phyloP scores from a whole-genome alignment of 2,888 invertebrate genomes.

The Rhagophthalmus giganteus region DNA sequence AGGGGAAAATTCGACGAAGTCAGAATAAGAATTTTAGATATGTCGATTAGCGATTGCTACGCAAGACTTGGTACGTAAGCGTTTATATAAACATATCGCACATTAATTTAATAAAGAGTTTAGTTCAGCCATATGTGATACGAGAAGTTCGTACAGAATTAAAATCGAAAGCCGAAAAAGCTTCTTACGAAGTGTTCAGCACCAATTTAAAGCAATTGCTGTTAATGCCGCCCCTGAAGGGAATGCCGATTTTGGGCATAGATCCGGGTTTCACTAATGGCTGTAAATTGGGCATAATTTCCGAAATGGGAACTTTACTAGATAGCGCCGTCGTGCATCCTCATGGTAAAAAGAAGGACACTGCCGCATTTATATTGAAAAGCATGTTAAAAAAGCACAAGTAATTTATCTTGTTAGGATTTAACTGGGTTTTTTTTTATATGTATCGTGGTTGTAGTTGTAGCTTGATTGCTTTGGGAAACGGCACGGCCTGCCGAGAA shows the following conservation, averaged over 20 bases:
- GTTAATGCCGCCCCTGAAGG: slow-evolving; percentile 78
- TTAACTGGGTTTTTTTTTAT: neutral
- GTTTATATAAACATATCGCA: no score
- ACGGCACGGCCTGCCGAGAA: slow-evolving; percentile 88
- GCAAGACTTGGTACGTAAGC: slow-evolving; percentile 58
- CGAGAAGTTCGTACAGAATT: slow-evolving; percentile 74
- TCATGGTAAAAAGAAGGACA: slow-evolving; percentile 55
- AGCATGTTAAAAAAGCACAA: slow-evolving; percentile 62
- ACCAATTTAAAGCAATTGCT: slow-evolving; percentile 83
- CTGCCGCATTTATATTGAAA: slow-evolving; percentile 56
- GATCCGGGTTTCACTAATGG: slow-evolving; percentile 91
- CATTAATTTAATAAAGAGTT: no score
- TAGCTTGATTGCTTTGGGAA: slow-evolving; percentile 83
- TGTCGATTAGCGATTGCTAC: slow-evolving; percentile 65
- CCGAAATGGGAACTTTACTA: slow-evolving; percentile 70
- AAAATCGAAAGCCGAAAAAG: slow-evolving; percentile 75
- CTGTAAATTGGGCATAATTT: slow-evolving; percentile 85
- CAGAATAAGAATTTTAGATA: slow-evolving; percentile 55
- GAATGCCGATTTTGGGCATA: slow-evolving; percentile 77
- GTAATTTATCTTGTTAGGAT: slow-evolving; percentile 49
- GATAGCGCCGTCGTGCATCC: slow-evolving; percentile 73
- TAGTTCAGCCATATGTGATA: slow-evolving; percentile 67
- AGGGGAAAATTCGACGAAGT: slow-evolving; percentile 50
- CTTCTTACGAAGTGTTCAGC: slow-evolving; percentile 83
- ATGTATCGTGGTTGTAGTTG: slow-evolving; percentile 60